A percentile compares a stretch with the other conserved stretches of the same genome.
phyloP scores from a whole-genome alignment of 2,113 vertebrate species.

The Gnathonemus longibarbis region DNA sequence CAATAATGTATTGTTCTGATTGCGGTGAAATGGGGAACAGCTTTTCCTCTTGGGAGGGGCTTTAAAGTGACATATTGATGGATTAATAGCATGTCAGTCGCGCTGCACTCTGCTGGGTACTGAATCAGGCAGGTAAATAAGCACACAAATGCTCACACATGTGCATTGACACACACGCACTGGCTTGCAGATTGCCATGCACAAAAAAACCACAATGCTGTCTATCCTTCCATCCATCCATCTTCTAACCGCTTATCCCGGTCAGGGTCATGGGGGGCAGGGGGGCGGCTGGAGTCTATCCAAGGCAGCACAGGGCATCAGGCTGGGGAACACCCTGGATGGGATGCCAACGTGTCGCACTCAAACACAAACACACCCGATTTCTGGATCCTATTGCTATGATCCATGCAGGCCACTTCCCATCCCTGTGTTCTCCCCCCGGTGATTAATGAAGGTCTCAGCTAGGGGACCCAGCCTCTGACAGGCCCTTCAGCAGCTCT shows the following conservation, averaged over 20 bases:
- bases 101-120: background rate
- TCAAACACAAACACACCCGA: background rate
- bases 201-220: background rate
- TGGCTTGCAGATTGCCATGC: background rate
- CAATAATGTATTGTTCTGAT: background rate
- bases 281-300: background rate
- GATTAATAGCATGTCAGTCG: background rate
- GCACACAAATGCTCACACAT: background rate
- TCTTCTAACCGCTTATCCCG: background rate
- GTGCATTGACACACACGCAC: background rate
- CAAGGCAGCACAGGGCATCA: background rate
- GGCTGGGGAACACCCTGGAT: background rate
- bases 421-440: background rate
- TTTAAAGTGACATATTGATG: background rate
- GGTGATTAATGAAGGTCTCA: constrained; percentile 10
- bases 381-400: background rate
- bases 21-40: background rate
- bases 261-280: background rate
- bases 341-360: too few species aligned
- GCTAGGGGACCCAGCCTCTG: background rate
- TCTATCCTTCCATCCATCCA: background rate
- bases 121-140: background rate
- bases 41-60: background rate
- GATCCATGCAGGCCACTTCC: background rate
- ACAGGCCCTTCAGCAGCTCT: background rate